A percentile compares a stretch with the other conserved stretches of the same genome.
These are phyloP conservation scores for Nasua narica DNA, from an alignment of 2,797 vertebrate genomes.

Conservation along the genomic window DNA sequence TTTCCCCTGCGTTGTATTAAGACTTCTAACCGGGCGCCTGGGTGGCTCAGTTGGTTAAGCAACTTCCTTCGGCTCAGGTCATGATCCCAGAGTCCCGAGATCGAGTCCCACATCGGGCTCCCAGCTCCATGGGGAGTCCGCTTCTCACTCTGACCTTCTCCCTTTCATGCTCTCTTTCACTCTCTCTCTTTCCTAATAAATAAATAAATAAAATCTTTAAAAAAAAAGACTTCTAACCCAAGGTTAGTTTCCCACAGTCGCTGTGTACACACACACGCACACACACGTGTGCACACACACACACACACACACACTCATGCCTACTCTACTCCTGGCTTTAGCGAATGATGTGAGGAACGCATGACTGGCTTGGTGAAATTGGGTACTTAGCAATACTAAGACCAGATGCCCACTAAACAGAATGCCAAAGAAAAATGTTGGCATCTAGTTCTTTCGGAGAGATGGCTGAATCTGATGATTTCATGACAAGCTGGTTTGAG, in stretches of 20 bases:
- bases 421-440: constrained; percentile 80
- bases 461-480: constrained; percentile 63
- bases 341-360: constrained; percentile 74
- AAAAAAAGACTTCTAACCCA: constrained; percentile 58
- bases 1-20: constrained; percentile 46
- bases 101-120: too few relatives aligned
- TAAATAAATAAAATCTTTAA: too few relatives aligned
- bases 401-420: constrained; percentile 82
- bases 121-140: too few relatives aligned
- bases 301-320: accelerated
- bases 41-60: too few relatives aligned
- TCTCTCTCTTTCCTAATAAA: too few relatives aligned
- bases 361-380: constrained; percentile 80
- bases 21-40: constrained; percentile 57
- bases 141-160: too few relatives aligned
- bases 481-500: constrained; percentile 68
- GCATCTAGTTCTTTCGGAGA: constrained; percentile 70
- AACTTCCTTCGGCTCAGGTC: too few relatives aligned
- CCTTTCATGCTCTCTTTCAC: too few relatives aligned
- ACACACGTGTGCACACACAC: accelerated
- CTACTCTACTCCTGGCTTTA: constrained; percentile 68
- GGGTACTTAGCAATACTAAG: constrained; percentile 80
- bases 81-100: too few relatives aligned
- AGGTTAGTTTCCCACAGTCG: constrained; percentile 60
- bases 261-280: not conserved